Percentiles rank a stretch among this genome's conserved stretches.
Evolutionary conservation across 2,113 vertebrate genomes (phyloP).

Genomic region (Cephalopterus ornatus): DNA sequence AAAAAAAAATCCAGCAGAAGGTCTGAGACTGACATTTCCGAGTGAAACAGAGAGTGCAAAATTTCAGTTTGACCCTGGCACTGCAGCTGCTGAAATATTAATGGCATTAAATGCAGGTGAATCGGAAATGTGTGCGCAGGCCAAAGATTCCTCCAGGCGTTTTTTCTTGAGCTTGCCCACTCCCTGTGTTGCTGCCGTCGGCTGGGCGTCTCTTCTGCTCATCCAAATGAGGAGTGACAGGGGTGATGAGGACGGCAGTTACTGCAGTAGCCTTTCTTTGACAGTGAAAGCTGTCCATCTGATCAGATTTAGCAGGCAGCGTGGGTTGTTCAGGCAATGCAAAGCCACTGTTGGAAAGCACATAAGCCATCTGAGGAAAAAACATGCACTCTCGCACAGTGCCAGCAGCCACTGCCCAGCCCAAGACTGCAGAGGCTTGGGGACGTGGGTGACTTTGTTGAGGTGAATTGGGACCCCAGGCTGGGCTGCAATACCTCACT

Average conservation of each 20-base stretch:
- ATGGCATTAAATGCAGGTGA: slow-evolving; percentile 65
- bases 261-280: not conserved
- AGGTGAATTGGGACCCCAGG: not conserved
- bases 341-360: not conserved
- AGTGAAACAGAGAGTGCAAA: slow-evolving; percentile 63
- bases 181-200: not conserved
- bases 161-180: not conserved
- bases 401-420: fast-evolving
- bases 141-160: slow-evolving; percentile 48
- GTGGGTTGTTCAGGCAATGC: not conserved
- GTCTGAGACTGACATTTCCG: slow-evolving; percentile 45
- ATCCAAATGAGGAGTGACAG: slow-evolving; percentile 43
- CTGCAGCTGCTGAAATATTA: slow-evolving; percentile 70
- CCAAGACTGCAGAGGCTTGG: fast-evolving
- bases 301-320: not conserved
- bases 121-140: slow-evolving; percentile 22
- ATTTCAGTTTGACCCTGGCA: slow-evolving; percentile 63
- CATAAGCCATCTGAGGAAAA: not conserved
- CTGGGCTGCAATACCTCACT: fast-evolving
- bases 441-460: not conserved
- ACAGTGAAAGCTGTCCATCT: slow-evolving; percentile 1
- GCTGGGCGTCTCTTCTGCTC: not conserved
- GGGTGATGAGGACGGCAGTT: not conserved
- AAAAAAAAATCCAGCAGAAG: not conserved
- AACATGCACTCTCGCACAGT: fast-evolving